Percentiles rank a stretch among this genome's conserved stretches.
phyloP scores from a whole-genome alignment of 2,888 invertebrate genomes.

The Calameuta filiformis region DNA sequence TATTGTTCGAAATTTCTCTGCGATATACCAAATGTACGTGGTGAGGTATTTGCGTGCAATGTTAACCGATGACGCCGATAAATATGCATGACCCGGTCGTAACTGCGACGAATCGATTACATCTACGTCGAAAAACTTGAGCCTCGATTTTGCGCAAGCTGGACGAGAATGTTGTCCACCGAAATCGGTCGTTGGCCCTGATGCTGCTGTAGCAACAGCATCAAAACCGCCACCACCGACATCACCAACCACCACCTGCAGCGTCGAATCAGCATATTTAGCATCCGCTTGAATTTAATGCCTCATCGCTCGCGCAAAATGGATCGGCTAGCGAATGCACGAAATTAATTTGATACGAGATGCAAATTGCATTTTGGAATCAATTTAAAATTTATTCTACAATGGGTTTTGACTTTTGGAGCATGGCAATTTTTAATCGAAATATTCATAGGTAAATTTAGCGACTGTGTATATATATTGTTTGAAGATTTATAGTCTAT shows the following conservation, averaged over 20 bases:
- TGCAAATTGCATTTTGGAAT: constrained; percentile 19
- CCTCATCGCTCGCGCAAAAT: constrained; percentile 35
- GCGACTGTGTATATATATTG: no score
- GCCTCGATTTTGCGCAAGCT: constrained; percentile 3
- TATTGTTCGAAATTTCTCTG: background rate
- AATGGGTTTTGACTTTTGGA: constrained; percentile 14
- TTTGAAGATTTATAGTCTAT: background rate
- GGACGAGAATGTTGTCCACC: constrained; percentile 28
- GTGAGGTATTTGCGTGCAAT: background rate
- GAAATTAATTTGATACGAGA: constrained; percentile 13
- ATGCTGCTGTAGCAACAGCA: constrained; percentile 25
- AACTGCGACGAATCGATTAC: constrained; percentile 41
- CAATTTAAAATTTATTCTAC: constrained; percentile 32
- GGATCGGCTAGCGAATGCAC: constrained; percentile 16
- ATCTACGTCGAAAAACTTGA: background rate
- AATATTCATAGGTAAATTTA: constrained; percentile 16
- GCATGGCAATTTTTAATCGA: constrained; percentile 26
- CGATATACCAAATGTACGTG: background rate
- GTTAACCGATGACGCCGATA: constrained; percentile 42
- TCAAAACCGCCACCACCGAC: constrained; percentile 20
- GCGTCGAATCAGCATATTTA: constrained; percentile 54
- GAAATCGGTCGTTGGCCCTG: constrained; percentile 48
- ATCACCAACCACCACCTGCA: constrained; percentile 43
- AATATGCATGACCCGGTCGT: constrained; percentile 37
- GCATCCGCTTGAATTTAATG: constrained; percentile 48